These are phyloP conservation scores for Sylvia borin DNA, from an alignment of 2,797 vertebrate species.

Conservation along the genomic window DNA sequence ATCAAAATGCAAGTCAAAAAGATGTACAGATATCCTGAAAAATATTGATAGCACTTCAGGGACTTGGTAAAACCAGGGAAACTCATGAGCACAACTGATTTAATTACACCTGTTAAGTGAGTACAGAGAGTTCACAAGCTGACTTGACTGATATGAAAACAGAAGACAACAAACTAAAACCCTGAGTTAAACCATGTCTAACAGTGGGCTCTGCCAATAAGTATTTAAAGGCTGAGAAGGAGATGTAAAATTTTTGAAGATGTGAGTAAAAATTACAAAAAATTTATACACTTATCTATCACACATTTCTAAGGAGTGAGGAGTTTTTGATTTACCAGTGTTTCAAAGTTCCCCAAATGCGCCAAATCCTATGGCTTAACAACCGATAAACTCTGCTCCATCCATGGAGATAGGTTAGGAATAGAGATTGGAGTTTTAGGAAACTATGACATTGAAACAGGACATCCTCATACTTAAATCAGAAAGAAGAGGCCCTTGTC, in stretches of 20 bases:
- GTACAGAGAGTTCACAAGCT: neutral
- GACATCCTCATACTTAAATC: neutral
- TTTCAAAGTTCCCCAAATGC: neutral
- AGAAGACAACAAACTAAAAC: neutral
- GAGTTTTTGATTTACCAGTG: neutral
- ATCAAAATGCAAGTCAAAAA: neutral
- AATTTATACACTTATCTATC: neutral
- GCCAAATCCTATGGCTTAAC: neutral
- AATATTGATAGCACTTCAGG: neutral
- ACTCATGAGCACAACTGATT: neutral
- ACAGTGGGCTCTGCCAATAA: neutral
- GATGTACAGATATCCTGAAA: neutral
- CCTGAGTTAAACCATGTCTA: neutral
- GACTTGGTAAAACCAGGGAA: neutral
- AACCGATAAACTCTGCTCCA: neutral
- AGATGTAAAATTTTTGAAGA: neutral
- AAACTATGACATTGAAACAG: neutral
- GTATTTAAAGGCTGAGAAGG: neutral
- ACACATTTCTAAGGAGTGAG: neutral
- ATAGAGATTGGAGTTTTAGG: neutral
- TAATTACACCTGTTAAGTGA: neutral
- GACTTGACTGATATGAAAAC: neutral
- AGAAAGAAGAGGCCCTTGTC: neutral
- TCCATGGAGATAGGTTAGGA: neutral
- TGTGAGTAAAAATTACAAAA: neutral